Percentiles rank a stretch among this genome's conserved stretches.
phyloP scores from a whole-genome alignment of 2,797 vertebrate species.

The Gymnocypris eckloni region DNA sequence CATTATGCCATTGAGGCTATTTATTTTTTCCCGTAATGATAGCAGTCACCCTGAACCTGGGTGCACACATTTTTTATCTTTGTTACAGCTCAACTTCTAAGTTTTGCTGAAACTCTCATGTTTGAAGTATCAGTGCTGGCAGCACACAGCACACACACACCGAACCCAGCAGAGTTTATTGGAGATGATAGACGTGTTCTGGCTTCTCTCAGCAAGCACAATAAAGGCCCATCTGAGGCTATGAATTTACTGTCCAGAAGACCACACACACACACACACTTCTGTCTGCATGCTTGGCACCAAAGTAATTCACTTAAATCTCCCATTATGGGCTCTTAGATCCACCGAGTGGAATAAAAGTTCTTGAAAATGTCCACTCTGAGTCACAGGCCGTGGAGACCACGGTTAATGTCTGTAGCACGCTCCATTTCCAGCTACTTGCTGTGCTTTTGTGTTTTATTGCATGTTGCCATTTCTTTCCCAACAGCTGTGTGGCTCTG shows the following conservation, averaged over 20 bases:
- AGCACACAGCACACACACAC: conserved; percentile 18
- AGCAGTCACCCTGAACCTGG: background rate
- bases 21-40: background rate
- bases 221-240: conserved; percentile 29
- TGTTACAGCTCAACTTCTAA: background rate
- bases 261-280: background rate
- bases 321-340: conserved; percentile 27
- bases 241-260: conserved; percentile 34
- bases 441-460: conserved; percentile 22
- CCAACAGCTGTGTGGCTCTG: conserved; percentile 27
- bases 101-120: conserved; percentile 4
- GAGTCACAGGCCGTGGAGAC: conserved; percentile 6
- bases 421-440: conserved; percentile 15
- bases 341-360: conserved; percentile 36
- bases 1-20: background rate
- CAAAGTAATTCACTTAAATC: conserved; percentile 38
- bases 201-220: conserved; percentile 32
- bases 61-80: background rate
- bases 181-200: conserved; percentile 37
- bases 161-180: conserved; percentile 32
- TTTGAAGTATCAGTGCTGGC: conserved; percentile 12
- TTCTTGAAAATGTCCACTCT: conserved; percentile 42
- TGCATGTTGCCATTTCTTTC: conserved; percentile 16
- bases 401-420: conserved; percentile 2
- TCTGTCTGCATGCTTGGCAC: conserved; percentile 11